Percentiles rank a stretch among this genome's conserved stretches.
Evolutionary conservation across 2,113 vertebrate genomes (phyloP).

Genomic region (Syngnathoides biaculeatus): DNA sequence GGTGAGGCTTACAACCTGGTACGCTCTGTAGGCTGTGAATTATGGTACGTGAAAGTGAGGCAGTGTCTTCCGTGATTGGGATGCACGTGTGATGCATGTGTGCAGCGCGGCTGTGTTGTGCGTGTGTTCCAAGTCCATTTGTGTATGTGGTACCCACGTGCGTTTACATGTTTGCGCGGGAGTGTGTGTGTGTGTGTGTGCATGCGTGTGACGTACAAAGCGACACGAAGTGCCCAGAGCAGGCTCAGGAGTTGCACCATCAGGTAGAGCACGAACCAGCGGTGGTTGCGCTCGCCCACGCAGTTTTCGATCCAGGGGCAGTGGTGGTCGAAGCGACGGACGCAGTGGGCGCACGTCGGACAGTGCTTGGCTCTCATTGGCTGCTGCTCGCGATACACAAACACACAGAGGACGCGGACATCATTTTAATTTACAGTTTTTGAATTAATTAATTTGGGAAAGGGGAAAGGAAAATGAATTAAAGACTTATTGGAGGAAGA

Average conservation of each 20-base stretch:
- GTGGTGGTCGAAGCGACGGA: conserved; percentile 91
- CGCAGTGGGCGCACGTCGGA: conserved; percentile 79
- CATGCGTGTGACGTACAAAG: conserved; percentile 77
- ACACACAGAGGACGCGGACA: background rate
- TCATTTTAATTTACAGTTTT: background rate
- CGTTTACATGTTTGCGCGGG: background rate
- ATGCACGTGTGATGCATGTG: too few relatives aligned
- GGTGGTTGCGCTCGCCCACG: conserved; percentile 89
- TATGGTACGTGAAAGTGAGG: too few relatives aligned
- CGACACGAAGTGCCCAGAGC: conserved; percentile 79
- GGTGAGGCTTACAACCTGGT: too few relatives aligned
- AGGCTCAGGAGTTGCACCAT: conserved; percentile 80
- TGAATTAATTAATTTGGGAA: background rate
- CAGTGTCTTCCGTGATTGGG: too few relatives aligned
- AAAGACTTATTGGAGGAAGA: too few relatives aligned
- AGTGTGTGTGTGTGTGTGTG: background rate
- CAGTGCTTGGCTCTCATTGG: conserved; percentile 92
- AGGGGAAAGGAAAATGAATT: too few relatives aligned
- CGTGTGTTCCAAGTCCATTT: too few relatives aligned
- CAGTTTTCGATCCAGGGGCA: conserved; percentile 97
- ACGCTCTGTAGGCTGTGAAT: too few relatives aligned
- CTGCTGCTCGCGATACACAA: conserved; percentile 71
- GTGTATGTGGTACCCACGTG: too few relatives aligned
- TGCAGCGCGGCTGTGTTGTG: too few relatives aligned
- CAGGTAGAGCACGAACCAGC: conserved; percentile 85